Conservation (phyloP, 2,888 invertebrate species). For the Meiosimyza platycephala region DNA sequence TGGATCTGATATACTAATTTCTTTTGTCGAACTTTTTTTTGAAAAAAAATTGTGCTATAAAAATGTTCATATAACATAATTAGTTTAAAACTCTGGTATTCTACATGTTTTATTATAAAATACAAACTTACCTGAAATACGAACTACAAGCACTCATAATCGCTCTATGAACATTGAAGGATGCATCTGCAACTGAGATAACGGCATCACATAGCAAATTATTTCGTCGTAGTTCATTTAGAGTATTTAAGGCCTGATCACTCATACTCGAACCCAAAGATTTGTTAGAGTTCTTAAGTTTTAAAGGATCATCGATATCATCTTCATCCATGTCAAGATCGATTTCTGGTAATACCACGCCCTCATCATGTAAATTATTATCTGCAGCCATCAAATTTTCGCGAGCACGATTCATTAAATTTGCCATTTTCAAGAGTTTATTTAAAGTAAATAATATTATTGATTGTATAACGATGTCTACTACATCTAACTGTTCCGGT, state of each 20-base stretch:
- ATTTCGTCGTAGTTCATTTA: conserved; percentile 84
- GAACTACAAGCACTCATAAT: conserved; percentile 89
- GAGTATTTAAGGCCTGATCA: conserved; percentile 84
- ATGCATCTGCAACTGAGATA: conserved; percentile 83
- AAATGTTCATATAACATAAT: too few relatives aligned
- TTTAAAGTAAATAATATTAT: too few relatives aligned
- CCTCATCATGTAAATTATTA: conserved; percentile 51
- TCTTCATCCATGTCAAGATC: conserved; percentile 35
- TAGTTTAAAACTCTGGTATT: too few relatives aligned
- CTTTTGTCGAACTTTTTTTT: too few relatives aligned
- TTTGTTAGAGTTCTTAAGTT: conserved; percentile 42
- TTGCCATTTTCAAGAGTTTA: conserved; percentile 26
- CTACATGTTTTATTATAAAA: too few relatives aligned
- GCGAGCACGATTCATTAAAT: conserved; percentile 40
- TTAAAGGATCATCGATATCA: conserved; percentile 43
- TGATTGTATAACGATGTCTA: too few relatives aligned
- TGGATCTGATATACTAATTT: too few relatives aligned
- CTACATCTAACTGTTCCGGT: too few relatives aligned
- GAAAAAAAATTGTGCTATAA: too few relatives aligned
- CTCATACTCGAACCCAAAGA: conserved; percentile 73
- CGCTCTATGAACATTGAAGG: conserved; percentile 87
- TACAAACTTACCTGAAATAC: conserved; percentile 80
- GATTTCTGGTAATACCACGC: conserved; percentile 43
- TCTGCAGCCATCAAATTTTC: conserved; percentile 39
- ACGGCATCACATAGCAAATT: conserved; percentile 90